Base-by-base conservation (phyloP, 1,140 invertebrate species). In the Ruditapes philippinarum region DNA sequence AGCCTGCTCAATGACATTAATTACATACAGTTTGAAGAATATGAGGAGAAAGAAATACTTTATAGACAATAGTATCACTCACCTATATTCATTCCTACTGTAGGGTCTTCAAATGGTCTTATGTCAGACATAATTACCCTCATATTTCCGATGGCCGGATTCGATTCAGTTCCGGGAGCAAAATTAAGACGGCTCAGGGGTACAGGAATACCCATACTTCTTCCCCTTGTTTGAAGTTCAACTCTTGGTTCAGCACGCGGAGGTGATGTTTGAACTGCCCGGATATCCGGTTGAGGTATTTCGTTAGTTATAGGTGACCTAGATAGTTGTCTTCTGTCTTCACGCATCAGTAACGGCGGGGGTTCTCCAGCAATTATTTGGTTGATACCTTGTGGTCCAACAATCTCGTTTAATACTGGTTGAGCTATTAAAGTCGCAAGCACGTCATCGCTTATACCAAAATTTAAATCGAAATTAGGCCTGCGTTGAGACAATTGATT, bases 331-430 rank as follows among this genome's bases (percentile, higher is more conserved):
- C 45, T n/a, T 54, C n/a, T 40, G 28, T 33, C 22, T 45, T 45
- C 70, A 2, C 36, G 49, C 9, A 73, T 14, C 28, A 86, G 49
- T 36, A 86, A 33, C n/a, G 33, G 33, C 19, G 84, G 84, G 11
- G 84, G 84, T 36, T 62, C 84, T 42, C 84, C 84, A 14, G 84
- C 84, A 14, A 86, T 19, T 7, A 86, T 86, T 12, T 86, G 60
- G 33, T 86, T 86, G 17, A 86, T 86, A 19, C 84, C 84, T 14
- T 86, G 84, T 9, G 84, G 84, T 22, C 84, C 84, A 22, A 86
- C 57, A 9, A 86, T 49, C 42, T 74, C 51, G 51, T 76, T 86
- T 25, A 86, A 36, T 1, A 42, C 73, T 33, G 84, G 84, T 42
- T 86, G 84, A 11, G 84, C 84, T 25, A 86, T 76, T 33, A 86